A percentile compares a stretch with the other conserved stretches of the same genome.
phyloP scores from a whole-genome alignment of 2,888 invertebrate species.

The Nymphalis urticae region DNA sequence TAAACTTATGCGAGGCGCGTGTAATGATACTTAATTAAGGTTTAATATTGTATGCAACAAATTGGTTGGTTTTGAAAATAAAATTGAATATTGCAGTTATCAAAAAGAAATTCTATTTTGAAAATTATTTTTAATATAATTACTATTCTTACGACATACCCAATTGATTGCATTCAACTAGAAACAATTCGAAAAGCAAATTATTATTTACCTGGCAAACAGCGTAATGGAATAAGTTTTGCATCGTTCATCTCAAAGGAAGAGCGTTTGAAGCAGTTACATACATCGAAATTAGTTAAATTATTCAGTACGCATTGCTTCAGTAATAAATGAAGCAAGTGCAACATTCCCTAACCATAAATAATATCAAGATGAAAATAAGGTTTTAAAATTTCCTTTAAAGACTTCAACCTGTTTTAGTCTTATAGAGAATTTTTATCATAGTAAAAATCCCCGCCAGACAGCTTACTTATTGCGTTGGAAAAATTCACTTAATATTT shows the following conservation, averaged over 20 bases:
- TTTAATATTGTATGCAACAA: constrained; percentile 17
- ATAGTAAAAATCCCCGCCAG: not conserved
- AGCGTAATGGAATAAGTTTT: not conserved
- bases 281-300: not conserved
- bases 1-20: constrained; percentile 3
- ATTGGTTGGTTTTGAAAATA: constrained; percentile 14
- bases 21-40: constrained; percentile 16
- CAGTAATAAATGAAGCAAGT: not conserved
- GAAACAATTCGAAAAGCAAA: not conserved
- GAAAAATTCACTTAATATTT: not conserved
- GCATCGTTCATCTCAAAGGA: not conserved
- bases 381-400: not conserved
- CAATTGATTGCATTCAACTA: not conserved
- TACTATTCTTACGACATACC: not conserved
- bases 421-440: not conserved
- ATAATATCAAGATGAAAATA: not conserved
- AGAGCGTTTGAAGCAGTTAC: not conserved
- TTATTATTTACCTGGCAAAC: not conserved
- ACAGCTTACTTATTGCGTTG: not conserved
- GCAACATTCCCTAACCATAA: not conserved
- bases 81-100: constrained; percentile 10
- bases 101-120: too few species aligned
- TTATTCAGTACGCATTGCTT: too few species aligned
- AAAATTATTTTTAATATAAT: too few species aligned
- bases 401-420: not conserved